A percentile compares a stretch with the other conserved stretches of the same genome.
phyloP scores from a whole-genome alignment of 2,113 vertebrate genomes.

The Anseranas semipalmata region DNA sequence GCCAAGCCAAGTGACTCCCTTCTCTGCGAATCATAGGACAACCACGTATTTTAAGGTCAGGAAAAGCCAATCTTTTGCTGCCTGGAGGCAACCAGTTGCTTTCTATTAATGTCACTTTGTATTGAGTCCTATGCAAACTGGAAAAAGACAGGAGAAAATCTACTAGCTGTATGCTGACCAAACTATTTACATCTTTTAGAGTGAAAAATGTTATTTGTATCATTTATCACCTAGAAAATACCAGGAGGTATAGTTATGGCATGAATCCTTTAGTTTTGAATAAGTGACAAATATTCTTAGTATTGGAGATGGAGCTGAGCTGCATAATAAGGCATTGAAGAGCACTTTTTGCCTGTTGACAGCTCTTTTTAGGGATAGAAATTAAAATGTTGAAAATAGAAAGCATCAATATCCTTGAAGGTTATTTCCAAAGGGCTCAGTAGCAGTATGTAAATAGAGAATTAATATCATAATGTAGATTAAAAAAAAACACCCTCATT shows the following conservation, averaged over 20 bases:
- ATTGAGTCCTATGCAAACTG: neutral
- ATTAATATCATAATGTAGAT: neutral
- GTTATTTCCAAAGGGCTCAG: slow-evolving; percentile 21
- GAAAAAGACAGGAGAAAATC: neutral
- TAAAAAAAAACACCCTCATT: neutral
- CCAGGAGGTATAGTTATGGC: neutral
- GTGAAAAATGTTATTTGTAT: neutral
- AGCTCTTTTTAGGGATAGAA: slow-evolving; percentile 15
- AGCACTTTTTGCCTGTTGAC: slow-evolving; percentile 17
- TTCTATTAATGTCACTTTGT: neutral
- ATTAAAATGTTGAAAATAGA: slow-evolving; percentile 19
- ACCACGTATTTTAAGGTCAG: neutral
- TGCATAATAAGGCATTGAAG: slow-evolving; percentile 29
- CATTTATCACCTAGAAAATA: neutral
- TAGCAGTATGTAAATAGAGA: slow-evolving; percentile 8
- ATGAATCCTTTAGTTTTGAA: neutral
- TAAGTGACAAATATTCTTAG: neutral
- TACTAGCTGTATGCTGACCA: neutral
- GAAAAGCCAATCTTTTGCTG: neutral
- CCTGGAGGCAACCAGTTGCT: neutral
- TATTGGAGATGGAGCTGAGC: neutral
- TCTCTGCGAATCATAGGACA: neutral
- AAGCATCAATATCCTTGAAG: slow-evolving; percentile 43
- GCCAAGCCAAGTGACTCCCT: neutral
- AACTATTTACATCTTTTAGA: neutral